phyloP scores from a whole-genome alignment of 2,888 invertebrate genomes.

The Leptinotarsa rubiginosa region DNA sequence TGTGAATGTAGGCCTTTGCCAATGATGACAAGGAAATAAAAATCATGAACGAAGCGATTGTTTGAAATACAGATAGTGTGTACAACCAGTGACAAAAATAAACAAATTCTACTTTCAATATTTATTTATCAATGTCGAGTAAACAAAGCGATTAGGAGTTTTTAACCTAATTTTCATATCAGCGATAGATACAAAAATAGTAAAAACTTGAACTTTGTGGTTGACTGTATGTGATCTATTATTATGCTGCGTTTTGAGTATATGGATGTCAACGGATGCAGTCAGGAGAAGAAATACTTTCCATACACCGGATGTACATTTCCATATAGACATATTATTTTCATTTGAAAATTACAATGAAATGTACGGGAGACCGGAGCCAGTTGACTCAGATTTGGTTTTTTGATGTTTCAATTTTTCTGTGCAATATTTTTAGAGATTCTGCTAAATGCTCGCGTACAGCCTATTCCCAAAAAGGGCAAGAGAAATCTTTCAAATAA shows the following conservation, averaged over 20 bases:
- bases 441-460: too few relatives aligned
- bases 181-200: constrained; percentile 24
- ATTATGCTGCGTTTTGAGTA: neutral
- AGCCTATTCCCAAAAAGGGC: too few relatives aligned
- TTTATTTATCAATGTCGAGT: constrained; percentile 40
- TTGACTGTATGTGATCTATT: constrained; percentile 15
- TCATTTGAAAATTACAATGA: too few relatives aligned
- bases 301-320: neutral
- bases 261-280: neutral
- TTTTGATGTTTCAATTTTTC: too few relatives aligned
- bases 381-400: too few relatives aligned
- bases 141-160: constrained; percentile 44
- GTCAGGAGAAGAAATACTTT: neutral
- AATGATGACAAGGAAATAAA: neutral
- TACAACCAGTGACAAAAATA: constrained; percentile 19
- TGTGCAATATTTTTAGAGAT: too few relatives aligned
- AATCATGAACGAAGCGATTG: neutral
- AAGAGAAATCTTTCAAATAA: too few relatives aligned
- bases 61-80: constrained; percentile 10
- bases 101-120: constrained; percentile 19
- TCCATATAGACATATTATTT: too few relatives aligned
- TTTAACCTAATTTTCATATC: constrained; percentile 46
- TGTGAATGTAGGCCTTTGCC: too few relatives aligned
- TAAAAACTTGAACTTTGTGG: constrained; percentile 28
- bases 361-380: too few relatives aligned